Percentiles rank a stretch among this genome's conserved stretches.
phyloP scores from a whole-genome alignment of 1,140 invertebrate species.

The Tetramorium alpestre region DNA sequence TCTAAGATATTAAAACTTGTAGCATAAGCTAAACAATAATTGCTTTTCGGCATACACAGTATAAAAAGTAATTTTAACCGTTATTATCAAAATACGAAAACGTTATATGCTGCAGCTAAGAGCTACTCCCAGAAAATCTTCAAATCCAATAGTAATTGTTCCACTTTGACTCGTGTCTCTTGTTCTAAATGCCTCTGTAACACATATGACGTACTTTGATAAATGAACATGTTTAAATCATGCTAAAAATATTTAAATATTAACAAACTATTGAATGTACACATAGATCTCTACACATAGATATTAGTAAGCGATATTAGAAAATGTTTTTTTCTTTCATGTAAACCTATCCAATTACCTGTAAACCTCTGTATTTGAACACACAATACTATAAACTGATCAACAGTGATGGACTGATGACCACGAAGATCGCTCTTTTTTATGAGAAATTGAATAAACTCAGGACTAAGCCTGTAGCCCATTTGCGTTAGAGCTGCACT shows the following conservation, averaged over 20 bases:
- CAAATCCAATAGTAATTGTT: constrained; percentile 92
- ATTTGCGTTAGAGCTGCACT: constrained; percentile 92
- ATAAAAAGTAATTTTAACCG: background rate
- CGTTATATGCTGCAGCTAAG: constrained; percentile 89
- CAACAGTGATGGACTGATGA: constrained; percentile 90
- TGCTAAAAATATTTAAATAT: background rate
- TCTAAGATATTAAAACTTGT: constrained; percentile 10
- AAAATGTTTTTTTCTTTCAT: background rate
- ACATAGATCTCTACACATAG: background rate
- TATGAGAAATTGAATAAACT: constrained; percentile 91
- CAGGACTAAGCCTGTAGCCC: constrained; percentile 94
- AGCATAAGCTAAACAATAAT: constrained; percentile 15
- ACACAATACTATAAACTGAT: constrained; percentile 95
- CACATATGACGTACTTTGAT: constrained; percentile 55
- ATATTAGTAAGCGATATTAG: background rate
- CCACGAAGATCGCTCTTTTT: constrained; percentile 88
- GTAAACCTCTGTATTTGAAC: constrained; percentile 95
- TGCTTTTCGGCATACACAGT: background rate
- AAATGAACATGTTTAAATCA: background rate
- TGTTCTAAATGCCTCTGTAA: constrained; percentile 91
- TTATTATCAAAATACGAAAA: constrained; percentile 7
- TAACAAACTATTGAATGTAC: constrained; percentile 25
- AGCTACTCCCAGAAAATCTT: constrained; percentile 93
- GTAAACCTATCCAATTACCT: constrained; percentile 75
- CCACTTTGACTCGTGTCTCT: constrained; percentile 92